phyloP scores from a whole-genome alignment of 2,888 invertebrate genomes.

The Leucozona laternaria region DNA sequence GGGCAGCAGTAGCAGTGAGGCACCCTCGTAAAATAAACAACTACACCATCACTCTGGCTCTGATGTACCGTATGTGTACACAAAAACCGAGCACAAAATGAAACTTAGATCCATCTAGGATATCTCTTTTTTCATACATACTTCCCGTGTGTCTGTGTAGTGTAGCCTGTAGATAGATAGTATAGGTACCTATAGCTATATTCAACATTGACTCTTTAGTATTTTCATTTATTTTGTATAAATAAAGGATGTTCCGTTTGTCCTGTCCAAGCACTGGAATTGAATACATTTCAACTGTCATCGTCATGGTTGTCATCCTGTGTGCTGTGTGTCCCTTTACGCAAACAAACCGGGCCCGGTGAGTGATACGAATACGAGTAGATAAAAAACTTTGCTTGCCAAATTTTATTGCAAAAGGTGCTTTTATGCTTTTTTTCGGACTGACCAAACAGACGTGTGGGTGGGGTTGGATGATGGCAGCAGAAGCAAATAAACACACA shows the following conservation, averaged over 20 bases:
- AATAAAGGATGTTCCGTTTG: conserved; percentile 75
- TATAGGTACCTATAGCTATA: not conserved
- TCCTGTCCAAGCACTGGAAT: conserved; percentile 61
- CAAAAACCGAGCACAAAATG: conserved; percentile 54
- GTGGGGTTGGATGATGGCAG: not conserved
- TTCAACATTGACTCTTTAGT: conserved; percentile 65
- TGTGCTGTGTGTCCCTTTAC: conserved; percentile 45
- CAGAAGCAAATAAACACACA: conserved; percentile 67
- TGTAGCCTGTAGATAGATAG: too few species aligned
- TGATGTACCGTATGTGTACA: conserved; percentile 52
- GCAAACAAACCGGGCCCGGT: conserved; percentile 62
- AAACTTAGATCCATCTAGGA: conserved; percentile 40
- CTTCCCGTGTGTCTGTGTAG: too few species aligned
- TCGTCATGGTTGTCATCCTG: conserved; percentile 60
- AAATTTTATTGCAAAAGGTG: conserved; percentile 74
- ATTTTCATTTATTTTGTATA: conserved; percentile 76
- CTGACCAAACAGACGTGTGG: conserved; percentile 25
- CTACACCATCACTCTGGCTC: too few species aligned
- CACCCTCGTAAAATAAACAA: conserved; percentile 72
- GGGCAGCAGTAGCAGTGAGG: too few species aligned
- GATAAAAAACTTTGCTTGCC: conserved; percentile 74
- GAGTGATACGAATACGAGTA: too few species aligned
- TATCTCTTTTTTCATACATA: not conserved
- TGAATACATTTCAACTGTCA: conserved; percentile 74
- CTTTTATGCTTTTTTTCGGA: conserved; percentile 38